Conservation (phyloP, 2,113 vertebrate species). For the Callithrix jacchus region DNA sequence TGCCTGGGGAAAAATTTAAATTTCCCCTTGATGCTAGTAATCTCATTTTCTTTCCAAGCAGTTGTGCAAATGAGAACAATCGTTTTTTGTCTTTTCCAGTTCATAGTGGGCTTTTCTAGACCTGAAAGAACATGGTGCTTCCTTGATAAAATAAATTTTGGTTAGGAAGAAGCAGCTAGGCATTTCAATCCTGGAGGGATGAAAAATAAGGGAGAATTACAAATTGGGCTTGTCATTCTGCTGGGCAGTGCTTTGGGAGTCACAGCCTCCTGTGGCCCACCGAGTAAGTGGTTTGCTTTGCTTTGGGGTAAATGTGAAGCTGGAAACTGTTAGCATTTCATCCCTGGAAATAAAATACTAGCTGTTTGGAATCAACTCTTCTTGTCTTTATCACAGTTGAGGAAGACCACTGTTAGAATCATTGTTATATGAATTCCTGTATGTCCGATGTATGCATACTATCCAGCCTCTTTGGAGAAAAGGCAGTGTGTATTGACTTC, state of each 20-base stretch:
- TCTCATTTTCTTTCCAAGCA: constrained; percentile 62
- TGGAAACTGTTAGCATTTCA: not conserved
- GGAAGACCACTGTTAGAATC: not conserved
- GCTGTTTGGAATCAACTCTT: not conserved
- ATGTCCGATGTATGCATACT: not conserved
- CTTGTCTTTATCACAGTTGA: not conserved
- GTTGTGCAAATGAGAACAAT: constrained; percentile 69
- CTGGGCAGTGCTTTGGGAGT: not conserved
- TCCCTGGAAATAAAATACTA: not conserved
- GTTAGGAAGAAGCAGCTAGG: constrained; percentile 44
- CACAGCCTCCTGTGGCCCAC: not conserved
- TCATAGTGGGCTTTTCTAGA: constrained; percentile 48
- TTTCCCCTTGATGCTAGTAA: constrained; percentile 44
- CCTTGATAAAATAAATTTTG: constrained; percentile 60
- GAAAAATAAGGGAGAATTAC: constrained; percentile 39
- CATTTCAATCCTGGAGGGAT: constrained; percentile 35
- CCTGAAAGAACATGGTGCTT: constrained; percentile 39
- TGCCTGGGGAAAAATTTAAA: constrained; percentile 41
- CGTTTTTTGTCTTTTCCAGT: constrained; percentile 57
- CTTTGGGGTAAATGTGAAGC: not conserved
- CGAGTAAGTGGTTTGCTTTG: not conserved
- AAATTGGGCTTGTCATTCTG: constrained; percentile 20
- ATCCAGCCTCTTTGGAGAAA: not conserved
- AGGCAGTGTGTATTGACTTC: not conserved
- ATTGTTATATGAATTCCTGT: not conserved